Conservation (phyloP, 2,113 vertebrate genomes). For the Parotia lawesii region DNA sequence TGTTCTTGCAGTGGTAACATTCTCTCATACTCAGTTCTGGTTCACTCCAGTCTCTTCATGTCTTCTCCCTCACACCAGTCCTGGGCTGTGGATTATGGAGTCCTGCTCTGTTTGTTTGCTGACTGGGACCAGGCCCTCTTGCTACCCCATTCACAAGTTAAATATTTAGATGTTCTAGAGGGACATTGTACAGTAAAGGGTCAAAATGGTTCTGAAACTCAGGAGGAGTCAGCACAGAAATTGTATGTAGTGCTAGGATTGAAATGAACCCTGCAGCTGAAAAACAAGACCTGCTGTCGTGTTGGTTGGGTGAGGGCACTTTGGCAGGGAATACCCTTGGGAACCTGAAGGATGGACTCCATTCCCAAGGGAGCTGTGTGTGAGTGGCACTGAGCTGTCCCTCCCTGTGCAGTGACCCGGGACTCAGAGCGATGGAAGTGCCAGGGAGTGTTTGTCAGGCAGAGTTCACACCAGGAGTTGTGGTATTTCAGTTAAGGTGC, state of each 20-base stretch:
- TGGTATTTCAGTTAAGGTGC: neutral
- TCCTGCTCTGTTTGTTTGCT: neutral
- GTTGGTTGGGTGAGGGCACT: rapidly evolving
- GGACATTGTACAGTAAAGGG: neutral
- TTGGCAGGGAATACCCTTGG: neutral
- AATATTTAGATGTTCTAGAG: neutral
- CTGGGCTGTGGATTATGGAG: neutral
- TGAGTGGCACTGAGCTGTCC: neutral
- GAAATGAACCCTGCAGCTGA: neutral
- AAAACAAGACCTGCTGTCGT: rapidly evolving
- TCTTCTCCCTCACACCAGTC: neutral
- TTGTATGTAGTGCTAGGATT: neutral
- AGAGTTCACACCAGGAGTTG: neutral
- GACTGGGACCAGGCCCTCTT: neutral
- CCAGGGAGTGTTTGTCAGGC: neutral
- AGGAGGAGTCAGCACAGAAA: neutral
- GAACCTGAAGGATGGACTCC: neutral
- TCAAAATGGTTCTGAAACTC: neutral
- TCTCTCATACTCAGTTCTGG: rapidly evolving
- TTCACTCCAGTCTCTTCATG: neutral
- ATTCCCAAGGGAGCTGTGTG: neutral
- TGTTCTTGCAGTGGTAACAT: neutral
- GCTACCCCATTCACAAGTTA: neutral
- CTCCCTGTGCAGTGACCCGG: neutral
- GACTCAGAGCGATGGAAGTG: rapidly evolving